These are phyloP conservation scores for Athetis lepigone DNA, from an alignment of 2,888 invertebrate species.

Conservation along the genomic window DNA sequence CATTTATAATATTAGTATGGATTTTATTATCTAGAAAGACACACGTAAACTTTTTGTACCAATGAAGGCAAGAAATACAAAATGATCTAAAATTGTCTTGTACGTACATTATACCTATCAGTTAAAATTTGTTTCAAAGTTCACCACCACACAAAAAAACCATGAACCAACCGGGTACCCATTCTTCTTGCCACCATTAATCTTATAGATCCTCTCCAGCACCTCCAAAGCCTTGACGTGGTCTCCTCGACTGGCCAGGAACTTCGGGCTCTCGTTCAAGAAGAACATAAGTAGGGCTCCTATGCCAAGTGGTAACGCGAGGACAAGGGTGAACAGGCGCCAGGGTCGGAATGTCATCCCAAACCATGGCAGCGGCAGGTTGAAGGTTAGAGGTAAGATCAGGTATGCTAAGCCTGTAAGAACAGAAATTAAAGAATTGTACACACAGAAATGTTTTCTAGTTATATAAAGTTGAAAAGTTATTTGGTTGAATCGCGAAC, in stretches of 20 bases:
- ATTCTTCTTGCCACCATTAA: constrained; percentile 70
- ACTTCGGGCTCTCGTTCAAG: constrained; percentile 94
- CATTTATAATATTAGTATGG: too few species aligned
- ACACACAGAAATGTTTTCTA: too few species aligned
- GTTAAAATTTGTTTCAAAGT: too few species aligned
- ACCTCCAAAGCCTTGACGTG: constrained; percentile 88
- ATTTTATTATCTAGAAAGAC: too few species aligned
- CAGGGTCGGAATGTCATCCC: constrained; percentile 92
- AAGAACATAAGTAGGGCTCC: constrained; percentile 89
- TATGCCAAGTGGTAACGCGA: constrained; percentile 76
- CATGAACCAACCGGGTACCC: constrained; percentile 70
- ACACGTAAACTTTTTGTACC: too few species aligned
- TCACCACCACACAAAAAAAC: not conserved
- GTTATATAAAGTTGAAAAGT: too few species aligned
- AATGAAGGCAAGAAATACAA: too few species aligned
- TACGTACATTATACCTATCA: too few species aligned
- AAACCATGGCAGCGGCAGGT: constrained; percentile 76
- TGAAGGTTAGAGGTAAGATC: constrained; percentile 90
- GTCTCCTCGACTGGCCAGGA: constrained; percentile 91
- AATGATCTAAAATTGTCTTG: too few species aligned
- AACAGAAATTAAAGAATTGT: not conserved
- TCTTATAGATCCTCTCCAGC: constrained; percentile 69
- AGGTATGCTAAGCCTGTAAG: constrained; percentile 91
- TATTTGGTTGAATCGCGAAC: too few species aligned
- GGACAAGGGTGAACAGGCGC: constrained; percentile 91